phyloP scores from a whole-genome alignment of 2,113 vertebrate genomes.

The Trinectes maculatus region DNA sequence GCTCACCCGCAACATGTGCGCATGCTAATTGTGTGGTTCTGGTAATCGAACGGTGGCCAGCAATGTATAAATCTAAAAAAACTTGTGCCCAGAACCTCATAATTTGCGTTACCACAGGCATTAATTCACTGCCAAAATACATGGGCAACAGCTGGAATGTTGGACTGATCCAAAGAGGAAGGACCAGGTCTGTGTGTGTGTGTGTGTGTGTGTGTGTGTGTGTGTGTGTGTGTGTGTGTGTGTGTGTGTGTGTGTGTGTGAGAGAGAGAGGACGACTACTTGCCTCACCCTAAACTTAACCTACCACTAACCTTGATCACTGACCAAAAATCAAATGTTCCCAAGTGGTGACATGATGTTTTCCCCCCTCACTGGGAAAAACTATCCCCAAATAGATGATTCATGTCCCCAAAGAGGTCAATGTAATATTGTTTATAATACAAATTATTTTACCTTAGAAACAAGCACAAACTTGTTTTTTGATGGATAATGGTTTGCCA shows the following conservation, averaged over 20 bases:
- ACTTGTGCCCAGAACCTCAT: slow-evolving; percentile 32
- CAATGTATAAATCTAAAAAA: slow-evolving; percentile 27
- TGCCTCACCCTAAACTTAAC: no score
- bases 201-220: slow-evolving; percentile 11
- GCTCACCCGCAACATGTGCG: slow-evolving; percentile 28
- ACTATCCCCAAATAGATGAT: no score
- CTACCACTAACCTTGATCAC: no score
- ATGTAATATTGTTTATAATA: no score
- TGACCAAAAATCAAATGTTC: no score
- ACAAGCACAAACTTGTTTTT: no score
- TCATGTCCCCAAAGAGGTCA: no score
- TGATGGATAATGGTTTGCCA: no score
- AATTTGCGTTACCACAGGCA: slow-evolving; percentile 45
- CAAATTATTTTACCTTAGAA: no score
- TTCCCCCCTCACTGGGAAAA: no score
- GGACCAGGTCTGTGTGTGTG: slow-evolving; percentile 5
- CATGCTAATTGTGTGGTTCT: slow-evolving; percentile 58
- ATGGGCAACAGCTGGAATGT: slow-evolving; percentile 63
- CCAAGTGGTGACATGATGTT: no score
- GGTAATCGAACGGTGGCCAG: slow-evolving; percentile 17
- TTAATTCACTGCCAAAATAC: slow-evolving; percentile 37
- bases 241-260: slow-evolving; percentile 11
- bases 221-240: slow-evolving; percentile 9
- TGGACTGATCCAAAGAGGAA: slow-evolving; percentile 34
- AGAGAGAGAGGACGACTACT: not conserved